phyloP scores from a whole-genome alignment of 2,888 invertebrate species.

The Campaea margaritaria region DNA sequence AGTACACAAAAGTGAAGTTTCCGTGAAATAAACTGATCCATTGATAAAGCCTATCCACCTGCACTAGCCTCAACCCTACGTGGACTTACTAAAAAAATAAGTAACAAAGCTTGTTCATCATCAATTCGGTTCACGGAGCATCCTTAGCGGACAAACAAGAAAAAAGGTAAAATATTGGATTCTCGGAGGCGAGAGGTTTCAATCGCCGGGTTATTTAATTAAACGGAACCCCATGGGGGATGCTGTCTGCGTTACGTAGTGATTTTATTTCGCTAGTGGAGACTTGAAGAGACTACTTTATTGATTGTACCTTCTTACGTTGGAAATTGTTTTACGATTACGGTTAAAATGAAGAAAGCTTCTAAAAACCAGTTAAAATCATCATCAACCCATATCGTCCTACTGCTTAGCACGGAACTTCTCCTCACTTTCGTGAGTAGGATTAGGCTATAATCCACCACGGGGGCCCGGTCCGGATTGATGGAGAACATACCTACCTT shows the following conservation, averaged over 20 bases:
- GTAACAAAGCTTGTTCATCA: conserved; percentile 38
- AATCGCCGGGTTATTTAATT: conserved; percentile 77
- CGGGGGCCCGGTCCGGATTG: too few species aligned
- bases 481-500: too few species aligned
- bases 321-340: background rate
- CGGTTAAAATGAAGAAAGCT: too few species aligned
- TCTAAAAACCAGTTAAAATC: too few species aligned
- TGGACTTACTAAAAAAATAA: conserved; percentile 11
- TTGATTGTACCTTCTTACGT: background rate
- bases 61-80: conserved; percentile 2
- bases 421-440: too few species aligned
- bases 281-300: conserved; percentile 5
- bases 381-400: too few species aligned
- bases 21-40: too few species aligned
- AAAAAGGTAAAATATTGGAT: conserved; percentile 71
- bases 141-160: conserved; percentile 49
- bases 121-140: conserved; percentile 51
- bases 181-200: conserved; percentile 66
- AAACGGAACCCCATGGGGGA: conserved; percentile 66
- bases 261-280: conserved; percentile 46
- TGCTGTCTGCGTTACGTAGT: conserved; percentile 50
- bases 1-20: too few species aligned
- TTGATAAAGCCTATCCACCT: background rate
- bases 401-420: too few species aligned
- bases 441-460: too few species aligned